These are phyloP conservation scores for Dione vanillae DNA, from an alignment of 2,888 invertebrate species.

Conservation along the genomic window DNA sequence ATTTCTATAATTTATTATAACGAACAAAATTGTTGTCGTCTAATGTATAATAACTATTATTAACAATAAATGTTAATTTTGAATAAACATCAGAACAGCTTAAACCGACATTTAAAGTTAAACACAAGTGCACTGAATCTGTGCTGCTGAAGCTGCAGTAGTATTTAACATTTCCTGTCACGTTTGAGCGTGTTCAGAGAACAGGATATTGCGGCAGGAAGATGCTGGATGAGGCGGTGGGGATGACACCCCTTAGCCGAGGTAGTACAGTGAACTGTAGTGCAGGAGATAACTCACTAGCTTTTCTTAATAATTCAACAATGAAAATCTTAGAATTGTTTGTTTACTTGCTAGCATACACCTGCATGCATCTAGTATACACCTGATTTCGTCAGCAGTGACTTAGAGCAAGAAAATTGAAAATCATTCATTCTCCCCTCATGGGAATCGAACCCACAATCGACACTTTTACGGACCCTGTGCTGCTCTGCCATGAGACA, in stretches of 20 bases:
- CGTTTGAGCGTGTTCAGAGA: conserved; percentile 9
- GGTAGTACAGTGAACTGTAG: not conserved
- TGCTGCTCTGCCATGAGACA: no score
- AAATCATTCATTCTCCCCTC: no score
- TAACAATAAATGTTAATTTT: not conserved
- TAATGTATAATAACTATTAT: no score
- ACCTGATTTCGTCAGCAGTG: no score
- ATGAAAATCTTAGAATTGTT: no score
- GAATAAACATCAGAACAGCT: not conserved
- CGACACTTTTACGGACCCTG: no score
- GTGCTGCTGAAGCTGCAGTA: not conserved
- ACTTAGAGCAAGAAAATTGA: no score
- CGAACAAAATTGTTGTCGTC: no score
- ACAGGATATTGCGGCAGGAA: conserved; percentile 27
- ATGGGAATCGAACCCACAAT: no score
- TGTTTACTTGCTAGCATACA: no score
- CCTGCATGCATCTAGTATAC: no score
- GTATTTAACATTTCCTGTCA: conserved; percentile 5
- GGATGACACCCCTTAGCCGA: not conserved
- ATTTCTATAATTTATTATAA: no score
- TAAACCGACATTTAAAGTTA: not conserved
- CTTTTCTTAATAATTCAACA: not conserved
- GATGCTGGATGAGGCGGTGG: not conserved
- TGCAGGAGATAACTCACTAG: not conserved
- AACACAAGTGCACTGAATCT: not conserved